Conservation (phyloP, 2,797 vertebrate genomes). For the Schizopygopsis malacanthus region DNA sequence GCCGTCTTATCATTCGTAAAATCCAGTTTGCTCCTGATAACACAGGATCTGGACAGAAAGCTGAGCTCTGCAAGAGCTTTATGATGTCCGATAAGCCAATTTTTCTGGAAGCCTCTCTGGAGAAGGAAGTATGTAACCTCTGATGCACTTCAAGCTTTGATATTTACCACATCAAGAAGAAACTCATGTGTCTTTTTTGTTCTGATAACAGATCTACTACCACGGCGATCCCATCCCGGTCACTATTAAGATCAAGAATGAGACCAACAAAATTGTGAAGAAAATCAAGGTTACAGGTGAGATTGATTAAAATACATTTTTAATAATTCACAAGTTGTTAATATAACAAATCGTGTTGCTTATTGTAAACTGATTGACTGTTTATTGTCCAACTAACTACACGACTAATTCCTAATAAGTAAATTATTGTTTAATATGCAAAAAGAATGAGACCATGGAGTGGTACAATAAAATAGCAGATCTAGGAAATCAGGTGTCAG, state of each 20-base stretch:
- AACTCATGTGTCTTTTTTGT: slow-evolving; percentile 10
- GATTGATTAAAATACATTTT: slow-evolving; percentile 38
- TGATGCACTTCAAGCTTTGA: not conserved
- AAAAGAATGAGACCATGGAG: not conserved
- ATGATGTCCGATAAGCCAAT: slow-evolving; percentile 93
- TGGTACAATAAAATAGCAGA: not conserved
- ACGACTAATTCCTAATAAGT: not conserved
- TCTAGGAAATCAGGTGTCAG: too few species aligned
- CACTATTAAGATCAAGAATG: slow-evolving; percentile 87
- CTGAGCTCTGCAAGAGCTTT: slow-evolving; percentile 86
- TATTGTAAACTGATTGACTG: not conserved
- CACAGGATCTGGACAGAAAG: slow-evolving; percentile 75
- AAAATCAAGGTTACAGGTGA: slow-evolving; percentile 86
- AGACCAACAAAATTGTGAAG: slow-evolving; percentile 89
- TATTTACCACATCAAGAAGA: not conserved
- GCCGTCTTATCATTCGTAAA: slow-evolving; percentile 87
- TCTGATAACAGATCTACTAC: slow-evolving; percentile 82
- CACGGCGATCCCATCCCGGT: slow-evolving; percentile 85
- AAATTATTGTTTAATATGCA: too few species aligned
- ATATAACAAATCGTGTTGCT: not conserved
- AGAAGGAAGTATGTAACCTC: slow-evolving; percentile 80
- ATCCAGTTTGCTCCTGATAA: slow-evolving; percentile 84
- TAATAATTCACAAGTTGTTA: not conserved
- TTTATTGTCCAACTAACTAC: not conserved
- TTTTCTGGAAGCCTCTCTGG: slow-evolving; percentile 84